phyloP scores from a whole-genome alignment of 2,797 vertebrate genomes.

The Semotilus atromaculatus region DNA sequence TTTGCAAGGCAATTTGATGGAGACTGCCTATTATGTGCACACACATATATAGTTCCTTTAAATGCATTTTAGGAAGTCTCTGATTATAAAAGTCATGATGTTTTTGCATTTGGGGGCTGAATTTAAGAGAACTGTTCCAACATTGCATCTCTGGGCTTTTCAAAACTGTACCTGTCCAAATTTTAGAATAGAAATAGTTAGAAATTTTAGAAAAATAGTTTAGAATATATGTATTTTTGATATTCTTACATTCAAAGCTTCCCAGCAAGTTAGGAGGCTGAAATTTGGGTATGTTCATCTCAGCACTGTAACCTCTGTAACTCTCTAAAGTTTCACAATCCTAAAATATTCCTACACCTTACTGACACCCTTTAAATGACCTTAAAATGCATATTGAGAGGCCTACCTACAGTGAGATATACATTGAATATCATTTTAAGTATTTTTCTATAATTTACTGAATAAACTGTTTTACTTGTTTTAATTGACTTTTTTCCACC shows the following conservation, averaged over 20 bases:
- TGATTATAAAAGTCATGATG: background rate
- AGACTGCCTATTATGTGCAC: background rate
- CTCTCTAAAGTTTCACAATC: background rate
- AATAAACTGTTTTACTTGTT: background rate
- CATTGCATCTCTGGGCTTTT: no score
- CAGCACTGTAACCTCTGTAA: background rate
- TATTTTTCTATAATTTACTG: background rate
- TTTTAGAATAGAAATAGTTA: no score
- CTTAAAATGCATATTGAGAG: background rate
- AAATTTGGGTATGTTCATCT: background rate
- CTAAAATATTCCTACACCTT: background rate
- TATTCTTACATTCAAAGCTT: background rate
- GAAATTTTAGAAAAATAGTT: no score
- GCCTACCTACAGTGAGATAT: background rate
- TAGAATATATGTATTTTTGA: background rate
- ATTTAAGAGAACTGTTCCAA: background rate
- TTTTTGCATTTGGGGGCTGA: background rate
- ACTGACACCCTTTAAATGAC: background rate
- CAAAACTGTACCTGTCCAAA: no score
- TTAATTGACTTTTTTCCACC: background rate
- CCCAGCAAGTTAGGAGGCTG: background rate
- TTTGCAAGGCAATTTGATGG: background rate
- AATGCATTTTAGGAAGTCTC: background rate
- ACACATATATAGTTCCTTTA: background rate
- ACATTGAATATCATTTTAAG: background rate